Evolutionary conservation across 2,888 invertebrate species (phyloP).

Genomic region (Dione vanillae): DNA sequence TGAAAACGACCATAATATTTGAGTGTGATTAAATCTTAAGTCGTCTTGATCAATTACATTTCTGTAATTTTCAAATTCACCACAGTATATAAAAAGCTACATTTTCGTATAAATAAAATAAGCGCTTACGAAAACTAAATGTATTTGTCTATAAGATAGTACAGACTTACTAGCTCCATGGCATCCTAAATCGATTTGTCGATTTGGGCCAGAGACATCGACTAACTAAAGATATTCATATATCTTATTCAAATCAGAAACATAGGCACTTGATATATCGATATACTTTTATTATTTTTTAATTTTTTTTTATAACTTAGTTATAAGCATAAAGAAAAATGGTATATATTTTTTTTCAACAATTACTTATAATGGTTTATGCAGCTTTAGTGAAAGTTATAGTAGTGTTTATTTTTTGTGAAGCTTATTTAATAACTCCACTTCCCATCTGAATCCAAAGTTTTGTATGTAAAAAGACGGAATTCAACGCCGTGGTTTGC

Average conservation of each 20-base stretch:
- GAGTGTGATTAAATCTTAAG: no score
- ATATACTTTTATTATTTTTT: neutral
- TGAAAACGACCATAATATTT: no score
- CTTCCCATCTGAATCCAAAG: neutral
- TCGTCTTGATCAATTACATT: no score
- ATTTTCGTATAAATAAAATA: neutral
- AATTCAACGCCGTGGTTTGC: neutral
- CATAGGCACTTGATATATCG: no score
- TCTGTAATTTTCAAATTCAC: neutral
- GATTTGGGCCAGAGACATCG: slow-evolving; percentile 17
- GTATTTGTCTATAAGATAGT: slow-evolving; percentile 2
- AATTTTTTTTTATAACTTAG: no score
- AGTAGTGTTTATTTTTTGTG: no score
- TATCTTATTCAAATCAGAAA: neutral
- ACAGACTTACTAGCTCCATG: neutral
- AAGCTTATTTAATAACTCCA: no score
- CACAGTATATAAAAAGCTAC: no score
- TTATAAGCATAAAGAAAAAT: no score
- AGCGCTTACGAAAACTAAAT: neutral
- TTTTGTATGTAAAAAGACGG: neutral
- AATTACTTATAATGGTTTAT: neutral
- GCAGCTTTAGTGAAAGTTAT: neutral
- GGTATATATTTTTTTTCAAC: no score
- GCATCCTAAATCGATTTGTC: slow-evolving; percentile 23
- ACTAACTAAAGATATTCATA: neutral